Evolutionary conservation across 2,888 invertebrate genomes (phyloP).

Genomic region (Crematogaster levior): DNA sequence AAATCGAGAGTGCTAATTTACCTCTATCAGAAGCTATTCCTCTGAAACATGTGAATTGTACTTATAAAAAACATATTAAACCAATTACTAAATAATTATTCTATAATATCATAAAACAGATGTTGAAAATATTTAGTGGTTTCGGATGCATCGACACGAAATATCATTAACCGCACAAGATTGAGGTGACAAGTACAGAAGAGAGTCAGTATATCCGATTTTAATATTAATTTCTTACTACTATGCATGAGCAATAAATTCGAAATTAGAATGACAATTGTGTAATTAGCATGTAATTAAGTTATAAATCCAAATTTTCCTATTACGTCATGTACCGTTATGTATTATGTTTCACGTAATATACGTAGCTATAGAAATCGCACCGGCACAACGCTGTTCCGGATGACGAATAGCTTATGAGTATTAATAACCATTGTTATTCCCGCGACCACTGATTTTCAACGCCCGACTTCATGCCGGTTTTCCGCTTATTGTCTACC

Average conservation of each 20-base stretch:
- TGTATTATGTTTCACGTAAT: slow-evolving; percentile 10
- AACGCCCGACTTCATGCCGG: background rate
- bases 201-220: background rate
- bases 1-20: background rate
- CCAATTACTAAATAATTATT: background rate
- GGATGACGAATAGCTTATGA: slow-evolving; percentile 64
- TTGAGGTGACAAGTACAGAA: background rate
- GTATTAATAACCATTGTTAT: slow-evolving; percentile 65
- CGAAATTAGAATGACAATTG: background rate
- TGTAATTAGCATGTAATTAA: background rate
- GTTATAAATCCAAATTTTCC: slow-evolving; percentile 25
- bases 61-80: background rate
- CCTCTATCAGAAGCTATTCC: too few relatives aligned
- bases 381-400: slow-evolving; percentile 40
- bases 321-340: slow-evolving; percentile 58
- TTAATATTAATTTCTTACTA: background rate
- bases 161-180: background rate
- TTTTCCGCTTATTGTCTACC: background rate
- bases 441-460: slow-evolving; percentile 28
- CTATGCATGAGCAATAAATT: background rate
- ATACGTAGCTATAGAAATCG: slow-evolving; percentile 49
- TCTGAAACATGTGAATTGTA: background rate
- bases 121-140: background rate
- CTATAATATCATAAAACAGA: background rate
- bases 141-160: background rate